phyloP scores from a whole-genome alignment of 23 tunicate species.

The Ascidia mentula region DNA sequence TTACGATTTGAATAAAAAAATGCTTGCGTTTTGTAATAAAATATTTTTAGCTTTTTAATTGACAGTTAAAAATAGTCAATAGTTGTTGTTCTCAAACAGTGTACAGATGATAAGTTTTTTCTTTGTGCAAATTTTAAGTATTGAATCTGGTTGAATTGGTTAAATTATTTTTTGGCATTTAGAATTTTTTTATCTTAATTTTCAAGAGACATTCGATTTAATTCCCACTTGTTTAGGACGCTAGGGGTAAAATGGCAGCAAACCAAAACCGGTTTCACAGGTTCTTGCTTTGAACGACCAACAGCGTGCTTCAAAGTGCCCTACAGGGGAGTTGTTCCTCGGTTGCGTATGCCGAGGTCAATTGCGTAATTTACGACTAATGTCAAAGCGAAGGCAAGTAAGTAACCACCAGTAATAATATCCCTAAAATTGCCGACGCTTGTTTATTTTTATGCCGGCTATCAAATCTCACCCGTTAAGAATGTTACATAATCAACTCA shows the following conservation, averaged over 20 bases:
- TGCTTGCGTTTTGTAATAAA: too few relatives aligned
- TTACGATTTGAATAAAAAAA: too few relatives aligned
- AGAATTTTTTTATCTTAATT: too few relatives aligned
- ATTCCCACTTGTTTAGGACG: neutral
- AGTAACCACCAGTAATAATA: neutral
- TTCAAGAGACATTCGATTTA: too few relatives aligned
- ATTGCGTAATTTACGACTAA: slow-evolving; percentile 9
- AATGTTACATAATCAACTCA: slow-evolving; percentile 23
- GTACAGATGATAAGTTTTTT: too few relatives aligned
- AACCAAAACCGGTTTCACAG: neutral
- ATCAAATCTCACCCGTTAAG: neutral
- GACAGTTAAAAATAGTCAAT: too few relatives aligned
- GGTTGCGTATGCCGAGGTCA: neutral
- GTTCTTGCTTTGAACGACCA: neutral
- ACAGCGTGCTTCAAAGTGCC: neutral
- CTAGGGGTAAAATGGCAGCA: neutral
- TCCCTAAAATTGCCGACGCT: neutral
- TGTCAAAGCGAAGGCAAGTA: neutral
- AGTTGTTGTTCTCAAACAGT: too few relatives aligned
- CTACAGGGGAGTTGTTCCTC: slow-evolving; percentile 1
- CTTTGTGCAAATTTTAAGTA: too few relatives aligned
- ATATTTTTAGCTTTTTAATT: too few relatives aligned
- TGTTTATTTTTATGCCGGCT: neutral
- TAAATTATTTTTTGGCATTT: too few relatives aligned
- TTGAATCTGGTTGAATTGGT: too few relatives aligned